A percentile compares a stretch with the other conserved stretches of the same genome.
phyloP scores from a whole-genome alignment of 2,113 vertebrate species.

The Isichthys henryi region DNA sequence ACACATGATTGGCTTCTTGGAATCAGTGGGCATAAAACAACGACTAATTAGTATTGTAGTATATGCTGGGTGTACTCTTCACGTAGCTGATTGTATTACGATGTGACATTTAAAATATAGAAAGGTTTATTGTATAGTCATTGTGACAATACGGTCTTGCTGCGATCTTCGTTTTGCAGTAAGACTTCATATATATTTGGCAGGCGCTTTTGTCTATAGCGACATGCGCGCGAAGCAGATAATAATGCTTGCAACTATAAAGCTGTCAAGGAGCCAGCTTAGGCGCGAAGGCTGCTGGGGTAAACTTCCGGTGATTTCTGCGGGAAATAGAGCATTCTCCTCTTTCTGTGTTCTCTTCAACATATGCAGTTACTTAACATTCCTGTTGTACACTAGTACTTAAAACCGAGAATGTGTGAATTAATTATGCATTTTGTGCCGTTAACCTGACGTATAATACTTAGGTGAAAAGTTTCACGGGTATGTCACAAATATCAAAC shows the following conservation, averaged over 20 bases:
- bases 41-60: constrained; percentile 68
- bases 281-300: neutral
- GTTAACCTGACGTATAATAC: neutral
- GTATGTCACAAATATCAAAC: neutral
- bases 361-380: neutral
- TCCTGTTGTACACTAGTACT: neutral
- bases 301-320: neutral
- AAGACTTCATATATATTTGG: neutral
- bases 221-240: neutral
- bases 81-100: constrained; percentile 43
- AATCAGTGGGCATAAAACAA: constrained; percentile 52
- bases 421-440: neutral
- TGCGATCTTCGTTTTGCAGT: neutral
- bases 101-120: neutral
- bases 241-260: neutral
- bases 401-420: neutral
- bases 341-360: neutral
- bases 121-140: constrained; percentile 16
- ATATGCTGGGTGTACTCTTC: constrained; percentile 35
- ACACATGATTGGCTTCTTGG: constrained; percentile 54
- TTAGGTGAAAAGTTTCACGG: neutral
- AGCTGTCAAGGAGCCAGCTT: neutral
- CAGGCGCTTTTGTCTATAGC: neutral
- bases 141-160: neutral
- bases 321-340: neutral